Conservation (phyloP, 1,140 invertebrate species). For the Nylanderia fulva region DNA sequence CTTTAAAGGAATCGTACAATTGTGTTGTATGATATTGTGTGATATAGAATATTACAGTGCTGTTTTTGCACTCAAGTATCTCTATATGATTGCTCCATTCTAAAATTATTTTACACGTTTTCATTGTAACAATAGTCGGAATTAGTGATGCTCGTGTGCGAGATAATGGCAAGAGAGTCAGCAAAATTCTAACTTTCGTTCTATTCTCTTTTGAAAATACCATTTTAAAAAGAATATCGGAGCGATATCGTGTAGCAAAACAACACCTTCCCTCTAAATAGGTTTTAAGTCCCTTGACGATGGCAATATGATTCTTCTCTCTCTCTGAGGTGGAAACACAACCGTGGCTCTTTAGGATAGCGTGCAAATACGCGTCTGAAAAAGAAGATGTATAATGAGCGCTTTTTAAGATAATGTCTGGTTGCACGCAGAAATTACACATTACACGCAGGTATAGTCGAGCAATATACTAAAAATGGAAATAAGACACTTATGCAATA, state of each 20-base stretch:
- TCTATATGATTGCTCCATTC: neutral
- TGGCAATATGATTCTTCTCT: conserved; percentile 17
- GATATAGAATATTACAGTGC: neutral
- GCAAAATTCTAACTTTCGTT: neutral
- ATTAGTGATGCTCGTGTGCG: neutral
- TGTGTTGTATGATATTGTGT: neutral
- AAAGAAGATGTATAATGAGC: conserved; percentile 58
- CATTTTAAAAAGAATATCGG: neutral
- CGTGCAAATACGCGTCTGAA: conserved; percentile 53
- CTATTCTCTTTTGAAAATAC: neutral
- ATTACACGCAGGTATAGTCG: conserved; percentile 44
- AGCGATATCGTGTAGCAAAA: conserved; percentile 6
- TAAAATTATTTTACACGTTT: neutral
- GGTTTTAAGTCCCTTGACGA: conserved; percentile 13
- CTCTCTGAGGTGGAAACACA: neutral
- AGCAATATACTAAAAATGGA: neutral
- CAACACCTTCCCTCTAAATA: conserved; percentile 10
- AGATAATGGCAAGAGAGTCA: too few species aligned
- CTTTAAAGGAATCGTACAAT: neutral
- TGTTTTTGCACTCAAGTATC: neutral
- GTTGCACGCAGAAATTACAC: conserved; percentile 46
- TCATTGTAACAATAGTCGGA: neutral
- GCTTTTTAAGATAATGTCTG: conserved; percentile 48
- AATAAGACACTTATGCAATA: neutral
- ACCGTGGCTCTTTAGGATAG: conserved; percentile 41